Base-by-base conservation (phyloP, 2,888 invertebrate genomes). In the Macrosiphum euphorbiae region DNA sequence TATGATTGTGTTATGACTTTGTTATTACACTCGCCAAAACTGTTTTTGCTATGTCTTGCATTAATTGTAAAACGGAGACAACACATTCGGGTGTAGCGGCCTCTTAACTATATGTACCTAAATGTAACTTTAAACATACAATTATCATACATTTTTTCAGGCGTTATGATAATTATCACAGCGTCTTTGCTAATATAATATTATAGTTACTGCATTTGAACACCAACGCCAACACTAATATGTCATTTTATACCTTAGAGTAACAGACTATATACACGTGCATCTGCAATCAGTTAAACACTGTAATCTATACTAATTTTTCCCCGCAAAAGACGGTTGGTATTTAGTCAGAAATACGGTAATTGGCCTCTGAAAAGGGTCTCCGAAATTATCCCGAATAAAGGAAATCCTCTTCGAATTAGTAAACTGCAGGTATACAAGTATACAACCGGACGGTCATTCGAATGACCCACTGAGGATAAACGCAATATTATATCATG, bases 321-420 rank as follows among this genome's bases (percentile, higher is more conserved):
- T 8, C 3, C 0, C 35, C 78, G 35, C 78, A 78, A 20, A 78
- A 41, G 2, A 35, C 35, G 35, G 35, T 78, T 78, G 20, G 35
- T 35, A 78, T 78, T 78, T 78, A 78, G 78, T 78, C 78, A 78
- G 78, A 78, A 41, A 35, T 78, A 24, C 78, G 35, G 20, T 78
- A 78, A 35, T 78, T 78, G 78, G 35, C 35, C 78, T 1, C 8
- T 35, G 35, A 35, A 78, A 78, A 78, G 78, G 78, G 78, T 78
- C 78, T 16, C 86, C 26, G 2, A 86, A 86, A 88, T 87, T 88
- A 88, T 88, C n/a, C 87, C 50, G 10, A n/a, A 86, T 47, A 88
- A 88, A 88, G 35, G 35, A 85, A 85, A 88, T 88, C n/a, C n/a
- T 88, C 28, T 26, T 85, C 11, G 28, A 85, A 44, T 85, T 44